These are phyloP conservation scores for Pristionchus fissidentatus DNA, from an alignment of 2,888 invertebrate species.

Conservation along the genomic window DNA sequence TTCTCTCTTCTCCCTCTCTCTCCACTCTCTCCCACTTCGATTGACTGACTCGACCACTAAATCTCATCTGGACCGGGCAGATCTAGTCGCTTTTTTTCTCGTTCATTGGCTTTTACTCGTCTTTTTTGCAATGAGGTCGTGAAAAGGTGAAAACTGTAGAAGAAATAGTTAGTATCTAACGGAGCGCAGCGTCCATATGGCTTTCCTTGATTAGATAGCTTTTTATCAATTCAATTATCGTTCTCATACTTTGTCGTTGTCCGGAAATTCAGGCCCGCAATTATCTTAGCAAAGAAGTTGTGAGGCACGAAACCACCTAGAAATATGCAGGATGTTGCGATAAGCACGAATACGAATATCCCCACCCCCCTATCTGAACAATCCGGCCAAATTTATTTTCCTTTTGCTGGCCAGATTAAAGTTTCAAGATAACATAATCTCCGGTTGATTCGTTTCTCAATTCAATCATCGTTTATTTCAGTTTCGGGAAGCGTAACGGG, in stretches of 20 bases:
- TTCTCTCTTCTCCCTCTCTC: constrained; percentile 17
- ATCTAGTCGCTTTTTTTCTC: background rate
- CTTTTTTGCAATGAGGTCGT: too few relatives aligned
- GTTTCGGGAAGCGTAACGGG: constrained; percentile 87
- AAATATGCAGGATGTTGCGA: too few relatives aligned
- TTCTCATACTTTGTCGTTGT: too few relatives aligned
- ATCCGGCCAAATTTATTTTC: too few relatives aligned
- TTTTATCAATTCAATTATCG: constrained; percentile 28
- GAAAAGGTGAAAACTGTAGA: too few relatives aligned
- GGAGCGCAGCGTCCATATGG: background rate
- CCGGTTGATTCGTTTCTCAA: constrained; percentile 10
- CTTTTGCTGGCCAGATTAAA: background rate
- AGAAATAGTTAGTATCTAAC: too few relatives aligned
- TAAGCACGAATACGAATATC: too few relatives aligned
- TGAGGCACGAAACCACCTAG: too few relatives aligned
- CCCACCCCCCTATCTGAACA: too few relatives aligned
- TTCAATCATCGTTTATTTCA: constrained; percentile 78
- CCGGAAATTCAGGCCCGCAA: too few relatives aligned
- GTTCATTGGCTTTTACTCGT: constrained; percentile 7
- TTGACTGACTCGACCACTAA: constrained; percentile 38
- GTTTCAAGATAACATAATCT: background rate
- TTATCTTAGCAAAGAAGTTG: too few relatives aligned
- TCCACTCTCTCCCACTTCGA: background rate
- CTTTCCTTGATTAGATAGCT: constrained; percentile 4
- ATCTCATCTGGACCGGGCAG: constrained; percentile 14